Conservation (phyloP, 2,113 vertebrate genomes). For the Syngnathoides biaculeatus region DNA sequence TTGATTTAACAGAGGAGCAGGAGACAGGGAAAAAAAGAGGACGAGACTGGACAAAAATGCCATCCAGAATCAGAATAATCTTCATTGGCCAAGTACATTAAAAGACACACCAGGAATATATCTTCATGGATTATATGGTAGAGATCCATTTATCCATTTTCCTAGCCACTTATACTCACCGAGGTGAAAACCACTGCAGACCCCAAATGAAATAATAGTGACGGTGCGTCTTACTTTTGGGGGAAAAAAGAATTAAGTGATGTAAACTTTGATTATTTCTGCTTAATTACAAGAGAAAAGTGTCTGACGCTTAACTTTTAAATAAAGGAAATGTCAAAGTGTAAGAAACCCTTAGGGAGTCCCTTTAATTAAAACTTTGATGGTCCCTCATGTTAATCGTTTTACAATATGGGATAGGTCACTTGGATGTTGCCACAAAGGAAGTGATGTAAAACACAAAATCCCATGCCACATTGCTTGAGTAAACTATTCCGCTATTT, state of each 20-base stretch:
- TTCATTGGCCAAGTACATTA: no score
- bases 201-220: neutral
- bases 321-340: neutral
- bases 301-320: conserved; percentile 3
- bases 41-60: no score
- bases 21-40: no score
- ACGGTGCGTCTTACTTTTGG: neutral
- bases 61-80: no score
- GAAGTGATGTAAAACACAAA: conserved; percentile 8
- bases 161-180: no score
- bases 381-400: neutral
- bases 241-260: neutral
- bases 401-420: conserved; percentile 10
- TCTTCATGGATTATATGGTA: no score
- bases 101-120: no score
- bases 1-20: no score
- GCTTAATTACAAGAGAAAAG: neutral
- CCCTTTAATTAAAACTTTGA: conserved; percentile 3
- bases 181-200: no score
- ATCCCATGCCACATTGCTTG: conserved; percentile 25
- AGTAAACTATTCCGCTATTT: conserved; percentile 59
- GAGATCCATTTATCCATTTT: no score
- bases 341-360: neutral
- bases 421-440: conserved; percentile 43
- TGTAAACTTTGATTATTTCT: neutral